phyloP scores from a whole-genome alignment of 2,888 invertebrate genomes.

The Machimus rusticus region DNA sequence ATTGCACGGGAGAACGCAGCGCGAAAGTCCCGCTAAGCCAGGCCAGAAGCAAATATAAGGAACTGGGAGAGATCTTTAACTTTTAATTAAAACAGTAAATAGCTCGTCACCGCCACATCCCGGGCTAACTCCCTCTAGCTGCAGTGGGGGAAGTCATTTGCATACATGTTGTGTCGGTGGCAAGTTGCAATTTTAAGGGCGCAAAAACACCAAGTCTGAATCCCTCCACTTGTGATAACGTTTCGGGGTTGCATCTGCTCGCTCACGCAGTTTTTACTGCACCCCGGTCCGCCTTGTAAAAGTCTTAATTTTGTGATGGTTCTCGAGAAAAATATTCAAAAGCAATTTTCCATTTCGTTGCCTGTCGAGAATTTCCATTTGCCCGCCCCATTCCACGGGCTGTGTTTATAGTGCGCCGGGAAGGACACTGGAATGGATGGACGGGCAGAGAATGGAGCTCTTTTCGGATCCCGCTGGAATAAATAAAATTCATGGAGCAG shows the following conservation, averaged over 20 bases:
- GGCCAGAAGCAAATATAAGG: neutral
- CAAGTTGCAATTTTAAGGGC: neutral
- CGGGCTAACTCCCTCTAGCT: neutral
- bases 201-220: neutral
- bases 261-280: neutral
- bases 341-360: conserved; percentile 25
- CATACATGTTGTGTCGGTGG: neutral
- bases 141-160: neutral
- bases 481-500: conserved; percentile 30
- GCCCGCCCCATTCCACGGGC: neutral
- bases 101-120: neutral
- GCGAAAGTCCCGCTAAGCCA: neutral
- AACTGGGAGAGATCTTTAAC: conserved; percentile 7
- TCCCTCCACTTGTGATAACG: neutral
- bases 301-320: neutral
- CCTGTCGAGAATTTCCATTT: conserved; percentile 25
- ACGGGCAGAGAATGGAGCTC: neutral
- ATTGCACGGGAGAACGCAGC: neutral
- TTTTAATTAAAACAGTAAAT: conserved; percentile 35
- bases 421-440: neutral
- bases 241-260: neutral
- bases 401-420: neutral
- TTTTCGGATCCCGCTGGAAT: neutral
- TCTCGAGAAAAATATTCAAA: conserved; percentile 10
- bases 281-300: neutral